A percentile compares a stretch with the other conserved stretches of the same genome.
phyloP scores from a whole-genome alignment of 2,113 vertebrate genomes.

The Petaurus breviceps region DNA sequence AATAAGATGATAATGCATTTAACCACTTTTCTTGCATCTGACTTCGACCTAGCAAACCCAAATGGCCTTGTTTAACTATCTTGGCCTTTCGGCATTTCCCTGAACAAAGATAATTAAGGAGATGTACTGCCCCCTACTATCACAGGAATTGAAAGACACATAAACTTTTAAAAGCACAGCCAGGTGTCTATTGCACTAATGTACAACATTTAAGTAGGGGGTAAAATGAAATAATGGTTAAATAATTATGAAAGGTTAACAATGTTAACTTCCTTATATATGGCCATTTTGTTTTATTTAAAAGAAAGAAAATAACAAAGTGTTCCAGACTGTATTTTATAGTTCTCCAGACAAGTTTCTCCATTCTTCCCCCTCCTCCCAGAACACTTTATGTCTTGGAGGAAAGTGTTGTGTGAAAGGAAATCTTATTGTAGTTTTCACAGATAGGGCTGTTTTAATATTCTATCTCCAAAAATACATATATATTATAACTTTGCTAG shows the following conservation, averaged over 20 bases:
- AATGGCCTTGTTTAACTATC: conserved; percentile 85
- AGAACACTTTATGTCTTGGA: conserved; percentile 59
- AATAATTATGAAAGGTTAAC: conserved; percentile 86
- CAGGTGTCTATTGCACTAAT: conserved; percentile 81
- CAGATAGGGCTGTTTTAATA: not conserved
- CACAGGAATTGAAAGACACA: conserved; percentile 85
- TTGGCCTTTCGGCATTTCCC: conserved; percentile 83
- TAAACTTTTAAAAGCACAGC: conserved; percentile 85
- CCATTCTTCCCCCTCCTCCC: not conserved
- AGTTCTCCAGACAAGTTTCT: conserved; percentile 70
- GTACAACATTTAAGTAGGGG: conserved; percentile 77
- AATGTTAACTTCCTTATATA: conserved; percentile 77
- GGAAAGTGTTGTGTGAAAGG: conserved; percentile 61
- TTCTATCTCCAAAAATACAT: not conserved
- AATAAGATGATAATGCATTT: conserved; percentile 85
- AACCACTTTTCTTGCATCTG: conserved; percentile 85
- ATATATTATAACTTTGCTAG: not conserved
- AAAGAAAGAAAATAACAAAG: conserved; percentile 77
- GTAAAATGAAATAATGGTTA: conserved; percentile 85
- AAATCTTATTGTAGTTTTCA: conserved; percentile 51
- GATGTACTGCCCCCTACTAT: conserved; percentile 84
- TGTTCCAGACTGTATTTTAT: conserved; percentile 75
- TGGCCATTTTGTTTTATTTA: conserved; percentile 78
- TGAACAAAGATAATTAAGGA: conserved; percentile 88
- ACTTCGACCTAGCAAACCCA: conserved; percentile 85